Base-by-base conservation (phyloP, 2,888 invertebrate genomes). In the Syritta pipiens region DNA sequence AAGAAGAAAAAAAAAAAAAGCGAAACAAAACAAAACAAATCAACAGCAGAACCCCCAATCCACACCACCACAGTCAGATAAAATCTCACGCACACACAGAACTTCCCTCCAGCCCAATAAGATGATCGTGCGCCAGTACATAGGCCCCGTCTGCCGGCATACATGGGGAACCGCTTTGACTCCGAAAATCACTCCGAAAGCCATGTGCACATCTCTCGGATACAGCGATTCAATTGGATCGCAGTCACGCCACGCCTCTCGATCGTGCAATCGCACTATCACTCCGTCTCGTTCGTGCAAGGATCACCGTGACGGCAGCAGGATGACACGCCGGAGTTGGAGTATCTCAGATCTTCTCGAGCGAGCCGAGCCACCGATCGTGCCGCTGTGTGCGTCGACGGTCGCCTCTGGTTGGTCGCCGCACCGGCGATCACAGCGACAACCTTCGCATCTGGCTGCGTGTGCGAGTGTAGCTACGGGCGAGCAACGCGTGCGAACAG, bases 181-280 rank as follows among this genome's bases (percentile, higher is more conserved):
- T 82, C 81, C 81, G 82, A 82, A 79, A 81, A 71, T 22, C 24
- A 69, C 60, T 76, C 81, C 75, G 69, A 81, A 81, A 46, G 6
- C 7, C n/a, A 24, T 63, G 20, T 60, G 24, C 20, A 24, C 49
- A n/a, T 4, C 5, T 5, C 37, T 14, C 1, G 14, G 17, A 53
- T 20, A 53, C 51, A 40, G 53, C 5, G 40, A 26, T 67, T 60
- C 60, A 32, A 77, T 77, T 77, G 77, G 77, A 60, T 55, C 60
- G 37, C 30, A 3, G 7, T 9, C 22, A 49, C 1, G 48, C 60
- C 65, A 65, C 77, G 65, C 77, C 75, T 26, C 22, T 20, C 26
- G 44, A 71, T 59, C 53, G 32, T 49, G 32, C 14, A 24, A 14
- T 30, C 12, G 5, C 20, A 35, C 20, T 12, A 55, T 1, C 6